phyloP scores from a whole-genome alignment of 2,797 vertebrate species.

The Phrynocephalus forsythii region DNA sequence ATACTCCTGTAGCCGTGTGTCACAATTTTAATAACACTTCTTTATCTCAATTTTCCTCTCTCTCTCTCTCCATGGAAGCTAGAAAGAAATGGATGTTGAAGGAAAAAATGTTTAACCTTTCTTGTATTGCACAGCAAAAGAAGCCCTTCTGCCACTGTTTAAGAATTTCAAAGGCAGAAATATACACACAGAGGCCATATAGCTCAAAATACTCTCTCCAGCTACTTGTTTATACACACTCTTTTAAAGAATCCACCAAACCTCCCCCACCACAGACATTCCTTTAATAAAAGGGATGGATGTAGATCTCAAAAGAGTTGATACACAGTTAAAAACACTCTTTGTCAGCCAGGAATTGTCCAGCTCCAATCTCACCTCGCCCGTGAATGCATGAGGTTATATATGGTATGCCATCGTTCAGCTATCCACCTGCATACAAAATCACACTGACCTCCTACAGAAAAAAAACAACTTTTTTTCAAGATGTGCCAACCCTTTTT shows the following conservation, averaged over 20 bases:
- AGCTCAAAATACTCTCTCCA: conserved; percentile 51
- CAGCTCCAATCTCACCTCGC: neutral
- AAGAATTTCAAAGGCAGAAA: conserved; percentile 72
- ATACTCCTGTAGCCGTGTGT: conserved; percentile 76
- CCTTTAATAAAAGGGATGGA: conserved; percentile 31
- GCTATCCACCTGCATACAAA: neutral
- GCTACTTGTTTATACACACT: conserved; percentile 48
- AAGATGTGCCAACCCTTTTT: neutral
- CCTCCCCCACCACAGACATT: conserved; percentile 11
- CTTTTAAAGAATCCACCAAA: conserved; percentile 11
- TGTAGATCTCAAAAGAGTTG: neutral
- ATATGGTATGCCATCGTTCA: neutral
- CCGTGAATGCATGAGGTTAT: neutral
- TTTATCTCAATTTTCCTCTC: conserved; percentile 82
- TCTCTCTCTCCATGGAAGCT: conserved; percentile 76
- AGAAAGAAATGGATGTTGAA: conserved; percentile 77
- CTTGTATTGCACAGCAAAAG: conserved; percentile 43
- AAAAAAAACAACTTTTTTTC: neutral
- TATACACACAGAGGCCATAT: conserved; percentile 49
- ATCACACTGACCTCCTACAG: neutral
- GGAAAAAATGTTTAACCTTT: conserved; percentile 73
- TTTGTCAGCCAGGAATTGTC: neutral
- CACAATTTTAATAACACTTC: conserved; percentile 86
- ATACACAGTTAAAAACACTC: neutral
- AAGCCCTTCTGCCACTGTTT: conserved; percentile 70